Conservation (phyloP, 2,888 invertebrate species). For the Luperina testacea region DNA sequence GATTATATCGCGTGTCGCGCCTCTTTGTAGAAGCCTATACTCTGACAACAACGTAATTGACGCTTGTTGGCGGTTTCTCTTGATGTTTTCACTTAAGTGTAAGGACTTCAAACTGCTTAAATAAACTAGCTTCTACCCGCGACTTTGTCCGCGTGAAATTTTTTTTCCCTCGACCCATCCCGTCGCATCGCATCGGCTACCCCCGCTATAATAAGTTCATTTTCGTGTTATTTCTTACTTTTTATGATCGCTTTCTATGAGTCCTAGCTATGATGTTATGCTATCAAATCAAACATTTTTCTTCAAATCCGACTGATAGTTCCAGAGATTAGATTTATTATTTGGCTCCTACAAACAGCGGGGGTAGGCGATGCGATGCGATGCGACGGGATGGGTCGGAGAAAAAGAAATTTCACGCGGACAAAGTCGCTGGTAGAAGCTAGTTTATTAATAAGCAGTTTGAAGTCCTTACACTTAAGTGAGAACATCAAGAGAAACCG, state of each 20-base stretch:
- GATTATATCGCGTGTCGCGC: too few species aligned
- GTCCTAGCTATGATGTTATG: background rate
- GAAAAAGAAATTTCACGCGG: background rate
- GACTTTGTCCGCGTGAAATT: too few species aligned
- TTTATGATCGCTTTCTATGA: too few species aligned
- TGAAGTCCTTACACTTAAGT: background rate
- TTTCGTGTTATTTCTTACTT: background rate
- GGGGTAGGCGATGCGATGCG: background rate
- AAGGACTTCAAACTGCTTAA: background rate
- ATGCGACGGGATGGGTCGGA: background rate
- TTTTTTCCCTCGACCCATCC: background rate
- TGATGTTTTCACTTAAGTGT: conserved; percentile 34
- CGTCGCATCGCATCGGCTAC: background rate
- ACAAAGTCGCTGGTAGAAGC: background rate
- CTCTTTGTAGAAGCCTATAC: too few species aligned
- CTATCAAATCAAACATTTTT: background rate
- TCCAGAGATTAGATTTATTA: background rate
- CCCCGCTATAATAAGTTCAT: background rate
- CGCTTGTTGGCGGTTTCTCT: conserved; percentile 31
- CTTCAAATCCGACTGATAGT: background rate
- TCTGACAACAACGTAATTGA: conserved; percentile 14
- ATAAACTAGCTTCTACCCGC: background rate
- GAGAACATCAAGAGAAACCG: conserved; percentile 47
- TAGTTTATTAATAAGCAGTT: background rate
- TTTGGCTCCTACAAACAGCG: too few species aligned